phyloP scores from a whole-genome alignment of 1,140 invertebrate species.

The Stegodyphus mimosarum region DNA sequence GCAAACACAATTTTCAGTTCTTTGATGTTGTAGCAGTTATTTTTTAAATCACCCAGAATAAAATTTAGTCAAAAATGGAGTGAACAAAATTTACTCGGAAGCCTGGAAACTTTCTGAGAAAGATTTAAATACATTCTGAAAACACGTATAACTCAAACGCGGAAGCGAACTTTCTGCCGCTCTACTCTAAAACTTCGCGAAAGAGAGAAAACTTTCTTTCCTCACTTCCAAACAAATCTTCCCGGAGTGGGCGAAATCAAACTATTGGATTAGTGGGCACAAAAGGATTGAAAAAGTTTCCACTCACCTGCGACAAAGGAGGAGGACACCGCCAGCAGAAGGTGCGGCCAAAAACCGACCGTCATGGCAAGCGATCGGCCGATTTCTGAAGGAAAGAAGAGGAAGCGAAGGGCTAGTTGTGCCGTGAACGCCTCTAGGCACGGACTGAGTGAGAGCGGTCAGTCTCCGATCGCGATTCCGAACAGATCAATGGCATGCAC shows the following conservation, averaged over 20 bases:
- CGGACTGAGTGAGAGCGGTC: slow-evolving; percentile 26
- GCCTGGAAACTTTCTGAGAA: too few species aligned
- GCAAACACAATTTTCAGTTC: too few species aligned
- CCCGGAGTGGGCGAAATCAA: too few species aligned
- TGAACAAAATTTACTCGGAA: too few species aligned
- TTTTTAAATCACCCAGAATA: too few species aligned
- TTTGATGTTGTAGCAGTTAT: too few species aligned
- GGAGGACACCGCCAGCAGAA: background rate
- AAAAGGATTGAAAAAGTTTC: background rate
- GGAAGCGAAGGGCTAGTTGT: background rate
- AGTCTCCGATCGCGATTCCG: slow-evolving; percentile 33
- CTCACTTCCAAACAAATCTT: too few species aligned
- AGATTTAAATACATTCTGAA: too few species aligned
- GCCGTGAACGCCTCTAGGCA: slow-evolving; percentile 36
- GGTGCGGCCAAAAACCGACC: background rate
- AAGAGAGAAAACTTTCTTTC: background rate
- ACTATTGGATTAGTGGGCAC: too few species aligned
- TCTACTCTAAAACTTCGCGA: background rate
- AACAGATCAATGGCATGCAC: slow-evolving; percentile 55
- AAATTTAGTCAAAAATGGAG: too few species aligned
- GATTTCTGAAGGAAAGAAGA: background rate
- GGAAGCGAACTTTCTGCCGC: too few species aligned
- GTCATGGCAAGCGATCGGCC: background rate
- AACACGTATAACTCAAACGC: too few species aligned
- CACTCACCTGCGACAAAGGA: slow-evolving; percentile 29